Evolutionary conservation across 2,797 vertebrate species (phyloP), one percentile per base, ranked within the genome.

Genomic region (Cheirogaleus major): DNA sequence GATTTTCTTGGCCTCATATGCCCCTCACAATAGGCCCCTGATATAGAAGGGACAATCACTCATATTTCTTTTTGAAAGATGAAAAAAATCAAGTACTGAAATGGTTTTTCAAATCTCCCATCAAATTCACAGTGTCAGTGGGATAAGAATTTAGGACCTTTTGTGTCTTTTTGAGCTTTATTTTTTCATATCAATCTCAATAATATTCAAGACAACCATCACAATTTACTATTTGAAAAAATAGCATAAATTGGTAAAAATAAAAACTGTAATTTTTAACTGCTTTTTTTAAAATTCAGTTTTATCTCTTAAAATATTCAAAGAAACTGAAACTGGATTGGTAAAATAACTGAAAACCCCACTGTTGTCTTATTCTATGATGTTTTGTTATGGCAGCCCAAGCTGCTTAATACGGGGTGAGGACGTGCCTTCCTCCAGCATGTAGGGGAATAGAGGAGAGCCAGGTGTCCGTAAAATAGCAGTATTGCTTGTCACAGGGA

Each of bases 231-330:
- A n/a, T 22, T 17, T 94, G 52, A 32, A 89, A 92, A 65, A 91
- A 89, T 4, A 61, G 12, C n/a, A 83, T 43, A 76, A 38, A 11
- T 67, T 67, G 32, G 43, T 75, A 67, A 94, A 80, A 73, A 50
- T 41, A 41, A 70, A 72, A 72, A 38, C 50, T 57, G 17, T 59
- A 81, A 30, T 59, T 92, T 85, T 69, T 25, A 2, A 73, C 5
- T 61, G 43, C 15, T 89, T 35, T 80, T 80, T 65, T 89, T 48
- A 38, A 59, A 89, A 69, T 82, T 91, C 18, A 73, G 7, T 78
- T 91, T 93, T 88, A 78, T 32, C 27, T 89, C 52, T 63, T 75
- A 90, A 95, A 72, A 89, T 55, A 78, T 9, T 63, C 52, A 73
- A 69, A 91, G 63, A 84, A 87, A 61, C n/a, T 63, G 13, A 59